These are phyloP conservation scores for Potamarius usumacintae DNA, from an alignment of 2,113 vertebrate species.

Conservation along the genomic window DNA sequence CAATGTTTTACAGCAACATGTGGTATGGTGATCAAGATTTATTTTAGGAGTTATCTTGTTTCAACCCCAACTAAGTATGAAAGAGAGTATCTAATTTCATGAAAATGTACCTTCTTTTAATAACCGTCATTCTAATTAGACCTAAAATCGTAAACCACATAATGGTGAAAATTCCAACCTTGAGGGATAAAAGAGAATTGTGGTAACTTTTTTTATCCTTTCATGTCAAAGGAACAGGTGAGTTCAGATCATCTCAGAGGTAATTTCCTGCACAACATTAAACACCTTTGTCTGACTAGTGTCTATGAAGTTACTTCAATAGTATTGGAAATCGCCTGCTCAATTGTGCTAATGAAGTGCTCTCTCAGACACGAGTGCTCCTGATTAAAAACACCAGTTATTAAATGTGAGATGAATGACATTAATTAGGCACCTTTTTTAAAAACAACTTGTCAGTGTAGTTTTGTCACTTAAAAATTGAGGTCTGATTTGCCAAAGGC, in stretches of 20 bases:
- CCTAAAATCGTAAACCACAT: constrained; percentile 60
- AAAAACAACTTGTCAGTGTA: constrained; percentile 32
- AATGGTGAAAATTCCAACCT: constrained; percentile 68
- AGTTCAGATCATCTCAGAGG: constrained; percentile 67
- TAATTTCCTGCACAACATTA: constrained; percentile 72
- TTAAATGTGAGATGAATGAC: constrained; percentile 66
- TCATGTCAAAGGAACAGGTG: constrained; percentile 70
- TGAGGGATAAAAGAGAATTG: constrained; percentile 73
- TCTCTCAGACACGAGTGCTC: constrained; percentile 69
- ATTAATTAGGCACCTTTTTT: constrained; percentile 59
- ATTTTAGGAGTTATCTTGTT: background rate
- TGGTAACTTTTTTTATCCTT: constrained; percentile 71
- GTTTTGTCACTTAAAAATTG: background rate
- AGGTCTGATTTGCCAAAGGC: background rate
- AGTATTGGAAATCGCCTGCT: constrained; percentile 63
- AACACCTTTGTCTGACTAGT: constrained; percentile 58
- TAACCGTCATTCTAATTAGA: constrained; percentile 23
- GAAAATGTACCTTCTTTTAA: background rate
- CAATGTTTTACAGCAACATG: background rate
- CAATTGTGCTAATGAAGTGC: constrained; percentile 65
- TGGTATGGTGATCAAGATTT: background rate
- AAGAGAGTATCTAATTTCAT: background rate
- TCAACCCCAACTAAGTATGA: too few species aligned
- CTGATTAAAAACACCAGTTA: constrained; percentile 73
- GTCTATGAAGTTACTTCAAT: constrained; percentile 79